phyloP scores from a whole-genome alignment of 2,797 vertebrate species.

The Clarias fuscus region DNA sequence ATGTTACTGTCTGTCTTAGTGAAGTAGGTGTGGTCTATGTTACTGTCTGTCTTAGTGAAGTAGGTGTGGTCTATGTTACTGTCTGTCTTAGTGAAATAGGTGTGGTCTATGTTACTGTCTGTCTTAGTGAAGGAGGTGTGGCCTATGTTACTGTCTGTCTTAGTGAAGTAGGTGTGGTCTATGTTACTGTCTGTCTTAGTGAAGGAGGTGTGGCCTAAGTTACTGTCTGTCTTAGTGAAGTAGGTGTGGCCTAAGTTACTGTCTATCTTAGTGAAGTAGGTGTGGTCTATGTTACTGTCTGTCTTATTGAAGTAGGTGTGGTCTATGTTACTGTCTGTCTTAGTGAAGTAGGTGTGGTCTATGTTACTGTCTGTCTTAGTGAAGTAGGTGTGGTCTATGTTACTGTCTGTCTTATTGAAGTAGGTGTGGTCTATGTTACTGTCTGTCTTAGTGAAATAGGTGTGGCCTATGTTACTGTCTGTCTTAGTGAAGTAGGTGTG shows the following conservation, averaged over 20 bases:
- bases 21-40: not conserved
- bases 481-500: no score
- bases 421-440: not conserved
- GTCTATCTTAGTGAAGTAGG: not conserved
- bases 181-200: not conserved
- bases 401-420: not conserved
- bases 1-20: no score
- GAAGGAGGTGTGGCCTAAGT: not conserved
- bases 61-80: not conserved
- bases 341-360: not conserved
- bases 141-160: not conserved
- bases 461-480: not conserved
- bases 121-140: not conserved
- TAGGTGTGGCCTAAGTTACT: not conserved
- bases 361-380: no score
- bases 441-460: not conserved
- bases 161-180: not conserved
- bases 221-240: not conserved
- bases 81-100: no score
- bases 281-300: not conserved
- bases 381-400: not conserved
- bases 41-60: not conserved
- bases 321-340: not conserved
- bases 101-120: not conserved
- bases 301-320: not conserved